These are phyloP conservation scores for Thalassoma bifasciatum DNA, from an alignment of 2,113 vertebrate species.

Conservation along the genomic window DNA sequence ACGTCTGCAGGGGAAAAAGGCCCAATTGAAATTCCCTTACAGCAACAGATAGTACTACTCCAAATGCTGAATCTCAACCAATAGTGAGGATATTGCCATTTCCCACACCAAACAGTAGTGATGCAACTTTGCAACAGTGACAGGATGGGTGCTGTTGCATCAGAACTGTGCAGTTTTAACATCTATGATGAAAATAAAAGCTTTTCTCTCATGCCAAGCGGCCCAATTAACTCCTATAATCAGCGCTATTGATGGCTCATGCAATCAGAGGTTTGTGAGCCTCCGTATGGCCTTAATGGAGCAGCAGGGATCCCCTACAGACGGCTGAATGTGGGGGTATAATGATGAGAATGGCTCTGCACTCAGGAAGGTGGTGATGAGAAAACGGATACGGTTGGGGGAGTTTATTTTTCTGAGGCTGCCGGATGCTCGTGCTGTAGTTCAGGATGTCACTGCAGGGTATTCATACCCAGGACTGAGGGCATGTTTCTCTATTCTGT, in stretches of 20 bases:
- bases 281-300: conserved; percentile 59
- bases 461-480: conserved; percentile 22
- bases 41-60: conserved; percentile 37
- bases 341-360: conserved; percentile 59
- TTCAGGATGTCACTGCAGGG: conserved; percentile 30
- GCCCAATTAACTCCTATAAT: conserved; percentile 75
- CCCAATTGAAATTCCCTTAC: conserved; percentile 23
- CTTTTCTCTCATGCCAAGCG: conserved; percentile 33
- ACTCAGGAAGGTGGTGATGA: conserved; percentile 57
- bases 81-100: conserved; percentile 16
- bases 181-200: conserved; percentile 51
- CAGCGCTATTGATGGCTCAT: conserved; percentile 62
- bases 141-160: conserved; percentile 46
- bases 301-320: conserved; percentile 59
- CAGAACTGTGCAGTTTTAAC: conserved; percentile 44
- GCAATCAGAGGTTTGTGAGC: conserved; percentile 62
- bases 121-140: conserved; percentile 46
- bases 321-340: conserved; percentile 52
- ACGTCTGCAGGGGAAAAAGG: conserved; percentile 33
- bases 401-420: conserved; percentile 56
- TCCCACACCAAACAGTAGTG: conserved; percentile 39
- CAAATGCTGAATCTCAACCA: conserved; percentile 33
- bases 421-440: conserved; percentile 20
- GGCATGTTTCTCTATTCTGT: conserved; percentile 31
- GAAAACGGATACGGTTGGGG: conserved; percentile 59